These are phyloP conservation scores for Melanostigma gelatinosum DNA, from an alignment of 2,113 vertebrate genomes.

Conservation along the genomic window DNA sequence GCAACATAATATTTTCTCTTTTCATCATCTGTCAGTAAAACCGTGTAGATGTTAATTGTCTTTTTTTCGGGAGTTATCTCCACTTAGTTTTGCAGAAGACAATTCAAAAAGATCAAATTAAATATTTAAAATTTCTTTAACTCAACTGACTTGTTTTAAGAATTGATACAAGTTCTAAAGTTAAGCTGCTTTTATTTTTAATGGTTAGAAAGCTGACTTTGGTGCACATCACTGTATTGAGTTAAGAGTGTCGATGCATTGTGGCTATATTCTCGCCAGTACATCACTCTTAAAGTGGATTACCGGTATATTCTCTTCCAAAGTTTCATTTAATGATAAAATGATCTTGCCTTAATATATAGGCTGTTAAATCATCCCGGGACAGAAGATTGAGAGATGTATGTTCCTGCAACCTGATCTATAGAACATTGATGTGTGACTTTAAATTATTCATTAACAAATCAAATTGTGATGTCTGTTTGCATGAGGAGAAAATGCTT, in stretches of 20 bases:
- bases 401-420: neutral
- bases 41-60: conserved; percentile 19
- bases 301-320: neutral
- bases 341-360: conserved; percentile 54
- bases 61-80: neutral
- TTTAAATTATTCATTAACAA: conserved; percentile 18
- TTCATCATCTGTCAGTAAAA: conserved; percentile 10
- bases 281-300: neutral
- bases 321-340: conserved; percentile 24
- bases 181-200: neutral
- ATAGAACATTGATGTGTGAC: neutral
- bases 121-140: conserved; percentile 42
- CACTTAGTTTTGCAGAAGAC: conserved; percentile 7
- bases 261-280: neutral
- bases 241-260: neutral
- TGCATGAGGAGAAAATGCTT: neutral
- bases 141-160: conserved; percentile 13
- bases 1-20: conserved; percentile 12
- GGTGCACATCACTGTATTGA: neutral
- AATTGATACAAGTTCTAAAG: neutral
- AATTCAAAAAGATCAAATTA: conserved; percentile 5
- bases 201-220: neutral
- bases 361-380: conserved; percentile 29
- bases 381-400: neutral
- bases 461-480: neutral